Evolutionary conservation across 2,113 vertebrate species (phyloP).

Genomic region (Platanista minor): DNA sequence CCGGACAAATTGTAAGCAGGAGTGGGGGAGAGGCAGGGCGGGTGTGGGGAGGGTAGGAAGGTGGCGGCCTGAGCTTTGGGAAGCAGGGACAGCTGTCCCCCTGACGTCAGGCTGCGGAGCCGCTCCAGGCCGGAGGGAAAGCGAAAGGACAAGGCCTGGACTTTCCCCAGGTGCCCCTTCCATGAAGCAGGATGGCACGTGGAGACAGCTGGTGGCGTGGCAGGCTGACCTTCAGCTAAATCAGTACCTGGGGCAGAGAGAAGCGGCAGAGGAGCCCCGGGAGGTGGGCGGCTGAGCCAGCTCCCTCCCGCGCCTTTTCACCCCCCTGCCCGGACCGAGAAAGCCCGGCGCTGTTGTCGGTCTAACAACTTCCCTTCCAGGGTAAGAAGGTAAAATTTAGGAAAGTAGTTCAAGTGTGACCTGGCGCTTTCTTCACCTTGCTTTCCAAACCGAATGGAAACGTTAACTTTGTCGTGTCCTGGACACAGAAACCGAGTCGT

Average conservation of each 20-base stretch:
- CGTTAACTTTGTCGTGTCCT: background rate
- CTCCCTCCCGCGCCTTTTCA: background rate
- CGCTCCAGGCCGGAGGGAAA: background rate
- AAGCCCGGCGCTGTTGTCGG: background rate
- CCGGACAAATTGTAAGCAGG: background rate
- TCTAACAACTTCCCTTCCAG: background rate
- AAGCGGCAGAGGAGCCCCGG: rapidly evolving
- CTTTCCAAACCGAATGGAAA: background rate
- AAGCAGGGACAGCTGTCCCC: too few relatives aligned
- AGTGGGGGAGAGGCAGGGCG: background rate
- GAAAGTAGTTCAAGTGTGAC: background rate
- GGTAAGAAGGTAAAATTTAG: background rate
- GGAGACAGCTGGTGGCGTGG: too few relatives aligned
- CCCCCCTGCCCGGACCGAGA: background rate
- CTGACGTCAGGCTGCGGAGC: rapidly evolving
- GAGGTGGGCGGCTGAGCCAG: too few relatives aligned
- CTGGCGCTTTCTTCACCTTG: background rate
- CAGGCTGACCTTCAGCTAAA: rapidly evolving
- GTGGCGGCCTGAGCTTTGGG: background rate
- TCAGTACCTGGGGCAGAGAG: background rate
- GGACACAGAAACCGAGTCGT: background rate
- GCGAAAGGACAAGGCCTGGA: background rate
- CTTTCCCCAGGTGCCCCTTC: background rate
- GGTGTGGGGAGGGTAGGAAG: background rate
- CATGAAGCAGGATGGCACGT: rapidly evolving